A percentile compares a stretch with the other conserved stretches of the same genome.
phyloP scores from a whole-genome alignment of 2,888 invertebrate genomes.

The Tolmerus cingulatus region DNA sequence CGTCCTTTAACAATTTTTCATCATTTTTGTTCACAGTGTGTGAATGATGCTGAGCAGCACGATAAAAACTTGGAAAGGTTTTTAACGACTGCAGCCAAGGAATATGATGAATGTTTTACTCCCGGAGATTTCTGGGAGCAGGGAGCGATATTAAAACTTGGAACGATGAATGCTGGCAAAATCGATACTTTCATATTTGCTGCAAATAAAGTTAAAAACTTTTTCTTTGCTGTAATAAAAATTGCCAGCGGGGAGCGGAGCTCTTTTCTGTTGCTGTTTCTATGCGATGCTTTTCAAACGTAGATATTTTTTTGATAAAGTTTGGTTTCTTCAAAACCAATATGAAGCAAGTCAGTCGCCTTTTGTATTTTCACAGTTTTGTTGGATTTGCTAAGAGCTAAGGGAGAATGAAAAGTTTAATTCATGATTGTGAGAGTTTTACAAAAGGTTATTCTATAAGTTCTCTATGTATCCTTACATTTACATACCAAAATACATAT shows the following conservation, averaged over 20 bases:
- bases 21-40: conserved; percentile 28
- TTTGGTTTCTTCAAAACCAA: background rate
- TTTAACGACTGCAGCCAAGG: conserved; percentile 32
- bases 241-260: background rate
- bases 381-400: background rate
- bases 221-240: background rate
- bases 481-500: too few relatives aligned
- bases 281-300: background rate
- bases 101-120: conserved; percentile 18
- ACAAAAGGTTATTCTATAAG: background rate
- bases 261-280: background rate
- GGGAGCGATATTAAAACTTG: background rate
- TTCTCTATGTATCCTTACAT: background rate
- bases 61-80: conserved; percentile 32
- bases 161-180: background rate
- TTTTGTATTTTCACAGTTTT: background rate
- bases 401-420: background rate
- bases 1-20: conserved; percentile 30
- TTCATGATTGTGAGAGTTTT: background rate
- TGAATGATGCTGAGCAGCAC: conserved; percentile 26
- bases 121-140: background rate
- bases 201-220: background rate
- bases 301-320: background rate
- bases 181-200: conserved; percentile 10
- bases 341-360: background rate